These are phyloP conservation scores for Takifugu bimaculatus DNA, from an alignment of 2,113 vertebrate genomes.

Conservation along the genomic window DNA sequence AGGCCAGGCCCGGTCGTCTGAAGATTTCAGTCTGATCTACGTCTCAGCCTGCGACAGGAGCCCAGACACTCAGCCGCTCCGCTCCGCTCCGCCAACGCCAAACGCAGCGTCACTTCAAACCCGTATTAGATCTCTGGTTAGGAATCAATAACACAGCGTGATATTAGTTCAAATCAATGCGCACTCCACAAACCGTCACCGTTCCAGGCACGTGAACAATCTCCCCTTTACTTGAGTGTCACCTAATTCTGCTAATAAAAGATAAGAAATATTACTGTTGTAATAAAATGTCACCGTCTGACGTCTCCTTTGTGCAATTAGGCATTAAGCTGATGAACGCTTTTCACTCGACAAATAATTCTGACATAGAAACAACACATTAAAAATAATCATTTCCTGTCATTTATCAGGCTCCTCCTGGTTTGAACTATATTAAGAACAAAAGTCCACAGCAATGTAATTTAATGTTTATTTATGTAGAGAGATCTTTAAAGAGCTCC, in stretches of 20 bases:
- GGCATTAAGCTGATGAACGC: conserved; percentile 51
- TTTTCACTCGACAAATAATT: conserved; percentile 56
- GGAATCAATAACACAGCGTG: conserved; percentile 70
- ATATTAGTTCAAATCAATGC: conserved; percentile 71
- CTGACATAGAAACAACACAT: conserved; percentile 60
- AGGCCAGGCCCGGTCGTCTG: conserved; percentile 44
- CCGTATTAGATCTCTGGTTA: conserved; percentile 66
- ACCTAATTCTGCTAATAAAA: conserved; percentile 71
- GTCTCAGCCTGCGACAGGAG: conserved; percentile 56
- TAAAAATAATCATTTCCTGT: conserved; percentile 32
- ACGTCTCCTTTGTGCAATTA: conserved; percentile 70
- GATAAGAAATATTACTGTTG: conserved; percentile 60
- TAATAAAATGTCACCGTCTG: conserved; percentile 73
- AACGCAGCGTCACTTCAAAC: conserved; percentile 67
- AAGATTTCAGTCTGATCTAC: conserved; percentile 60
- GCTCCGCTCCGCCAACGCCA: conserved; percentile 60
- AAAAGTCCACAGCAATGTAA: conserved; percentile 12
- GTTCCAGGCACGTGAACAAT: conserved; percentile 62
- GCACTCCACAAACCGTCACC: conserved; percentile 54
- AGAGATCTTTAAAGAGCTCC: too few species aligned
- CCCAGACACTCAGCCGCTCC: conserved; percentile 55
- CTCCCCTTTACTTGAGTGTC: conserved; percentile 58
- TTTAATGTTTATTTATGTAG: too few species aligned
- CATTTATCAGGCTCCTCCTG: conserved; percentile 29
- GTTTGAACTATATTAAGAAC: conserved; percentile 46